Evolutionary conservation across 1,140 invertebrate species (phyloP).

Genomic region (Nephila pilipes): DNA sequence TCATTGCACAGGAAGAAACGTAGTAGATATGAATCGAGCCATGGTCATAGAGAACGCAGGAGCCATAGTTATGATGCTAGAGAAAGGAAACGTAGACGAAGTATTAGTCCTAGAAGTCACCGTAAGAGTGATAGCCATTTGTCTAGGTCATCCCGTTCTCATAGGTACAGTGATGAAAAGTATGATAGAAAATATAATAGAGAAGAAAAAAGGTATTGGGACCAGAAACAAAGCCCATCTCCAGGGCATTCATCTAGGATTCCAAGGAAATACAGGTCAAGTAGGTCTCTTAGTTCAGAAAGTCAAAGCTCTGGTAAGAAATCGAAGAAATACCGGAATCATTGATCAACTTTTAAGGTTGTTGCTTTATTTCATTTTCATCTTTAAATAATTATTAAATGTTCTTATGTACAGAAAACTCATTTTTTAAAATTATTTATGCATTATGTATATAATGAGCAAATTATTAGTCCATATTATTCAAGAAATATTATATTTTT

Average conservation of each 20-base stretch:
- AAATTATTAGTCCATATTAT: too few relatives aligned
- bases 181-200: conserved; percentile 16
- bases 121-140: neutral
- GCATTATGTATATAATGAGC: too few relatives aligned
- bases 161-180: conserved; percentile 19
- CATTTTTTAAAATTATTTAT: too few relatives aligned
- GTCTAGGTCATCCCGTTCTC: neutral
- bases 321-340: conserved; percentile 66
- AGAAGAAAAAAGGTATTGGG: neutral
- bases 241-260: neutral
- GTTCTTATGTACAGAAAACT: too few relatives aligned
- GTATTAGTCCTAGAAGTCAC: neutral
- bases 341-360: conserved; percentile 32
- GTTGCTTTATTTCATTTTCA: conserved; percentile 21
- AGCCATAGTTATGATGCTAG: conserved; percentile 49
- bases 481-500: too few relatives aligned
- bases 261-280: conserved; percentile 58
- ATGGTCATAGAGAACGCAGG: neutral
- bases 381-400: neutral
- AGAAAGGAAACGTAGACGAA: conserved; percentile 7
- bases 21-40: conserved; percentile 21
- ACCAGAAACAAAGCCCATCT: conserved; percentile 3
- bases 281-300: conserved; percentile 67
- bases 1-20: neutral
- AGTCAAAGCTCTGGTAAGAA: conserved; percentile 68